Evolutionary conservation across 1,140 invertebrate genomes (phyloP), one percentile per base, ranked within the genome.

Genomic region (Babylonia areolata): DNA sequence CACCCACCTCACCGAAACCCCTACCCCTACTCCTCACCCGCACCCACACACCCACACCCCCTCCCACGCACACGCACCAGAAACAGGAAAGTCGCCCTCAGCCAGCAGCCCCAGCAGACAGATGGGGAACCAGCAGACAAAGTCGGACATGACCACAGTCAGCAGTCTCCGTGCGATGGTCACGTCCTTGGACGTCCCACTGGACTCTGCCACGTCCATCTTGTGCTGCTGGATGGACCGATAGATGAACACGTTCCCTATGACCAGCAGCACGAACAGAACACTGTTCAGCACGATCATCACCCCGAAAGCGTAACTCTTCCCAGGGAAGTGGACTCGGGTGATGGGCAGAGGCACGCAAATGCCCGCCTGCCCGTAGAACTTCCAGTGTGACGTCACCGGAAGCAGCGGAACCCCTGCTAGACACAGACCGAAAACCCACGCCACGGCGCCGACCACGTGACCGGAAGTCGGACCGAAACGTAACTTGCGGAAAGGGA

Each of bases 331-430:
- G 9, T 82, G 71, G 1, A 87, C 37, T 11, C 78, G 71, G 23
- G 88, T 83, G 9, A 91, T 81, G 33, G 90, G 90, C 20, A 91
- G 84, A 31, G 88, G 87, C 35, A 91, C 35, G 54, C 90, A 91
- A 12, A 91, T 83, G 5, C 86, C 87, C 28, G 87, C 87, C 28
- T 82, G 77, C 0, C 86, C 83, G 79, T 89, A 91, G 80, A 89
- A 89, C n/a, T 88, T 35, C 85, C 87, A 88, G 78, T 89, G 86
- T 17, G 89, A 86, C 0, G 80, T 71, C 20, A 84, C 2, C 0
- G 86, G 87, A 0, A 88, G 39, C 1, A 87, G 51, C 0, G 90
- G 90, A 12, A 90, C 37, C 1, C 81, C 80, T 1, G 85, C 86
- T 6, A 90, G 64, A n/a, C 85, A 3, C 1, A 90, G 3, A 15